phyloP scores from a whole-genome alignment of 2,797 vertebrate species.

The Tachyglossus aculeatus region DNA sequence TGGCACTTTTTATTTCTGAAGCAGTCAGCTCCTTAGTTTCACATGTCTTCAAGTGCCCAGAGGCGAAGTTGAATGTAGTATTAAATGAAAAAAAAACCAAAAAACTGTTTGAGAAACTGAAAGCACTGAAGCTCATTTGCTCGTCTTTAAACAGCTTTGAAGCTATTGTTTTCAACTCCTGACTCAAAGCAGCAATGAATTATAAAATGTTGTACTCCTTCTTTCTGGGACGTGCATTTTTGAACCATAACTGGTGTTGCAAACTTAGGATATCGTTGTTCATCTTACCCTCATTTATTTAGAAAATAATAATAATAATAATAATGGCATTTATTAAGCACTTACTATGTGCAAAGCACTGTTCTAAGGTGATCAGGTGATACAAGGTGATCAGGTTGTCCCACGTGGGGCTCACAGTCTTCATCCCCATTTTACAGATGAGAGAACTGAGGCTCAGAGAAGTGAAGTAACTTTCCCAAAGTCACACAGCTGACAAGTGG shows the following conservation, averaged over 20 bases:
- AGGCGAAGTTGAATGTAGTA: neutral
- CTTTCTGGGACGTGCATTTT: neutral
- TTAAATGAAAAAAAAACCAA: conserved; percentile 17
- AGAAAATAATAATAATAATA: no score
- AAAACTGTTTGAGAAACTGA: conserved; percentile 21
- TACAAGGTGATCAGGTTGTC: no score
- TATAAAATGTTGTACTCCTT: neutral
- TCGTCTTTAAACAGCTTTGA: conserved; percentile 26
- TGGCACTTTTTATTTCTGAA: neutral
- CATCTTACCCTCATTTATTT: neutral
- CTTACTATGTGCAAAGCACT: no score
- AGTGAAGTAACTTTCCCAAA: no score
- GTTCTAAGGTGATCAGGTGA: no score
- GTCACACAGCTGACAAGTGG: no score
- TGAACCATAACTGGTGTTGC: neutral
- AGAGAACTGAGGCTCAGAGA: no score
- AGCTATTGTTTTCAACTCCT: neutral
- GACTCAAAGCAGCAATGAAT: neutral
- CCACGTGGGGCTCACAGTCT: no score
- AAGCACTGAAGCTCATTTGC: neutral
- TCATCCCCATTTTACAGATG: no score
- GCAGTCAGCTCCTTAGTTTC: neutral
- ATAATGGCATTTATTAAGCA: no score
- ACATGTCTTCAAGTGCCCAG: neutral
- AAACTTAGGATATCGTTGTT: neutral